phyloP scores from a whole-genome alignment of 2,888 invertebrate species.

The Hymenopus coronatus region DNA sequence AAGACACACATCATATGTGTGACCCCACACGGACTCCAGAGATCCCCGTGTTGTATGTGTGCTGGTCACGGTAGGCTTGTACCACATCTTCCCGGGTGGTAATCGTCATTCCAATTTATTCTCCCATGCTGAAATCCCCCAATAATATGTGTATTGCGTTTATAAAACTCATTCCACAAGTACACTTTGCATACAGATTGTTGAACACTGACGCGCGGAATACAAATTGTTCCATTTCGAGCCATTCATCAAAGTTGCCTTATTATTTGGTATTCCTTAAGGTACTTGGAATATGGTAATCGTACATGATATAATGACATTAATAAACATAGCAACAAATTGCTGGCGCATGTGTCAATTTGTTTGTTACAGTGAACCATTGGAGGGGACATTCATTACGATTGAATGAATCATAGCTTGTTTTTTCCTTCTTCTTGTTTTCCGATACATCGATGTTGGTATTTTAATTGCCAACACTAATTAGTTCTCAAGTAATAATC shows the following conservation, averaged over 20 bases:
- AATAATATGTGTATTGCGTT: background rate
- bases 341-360: background rate
- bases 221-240: slow-evolving; percentile 2
- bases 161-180: background rate
- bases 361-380: background rate
- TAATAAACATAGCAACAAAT: background rate
- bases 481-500: background rate
- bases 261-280: background rate
- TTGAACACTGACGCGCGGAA: background rate
- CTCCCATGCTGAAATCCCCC: background rate
- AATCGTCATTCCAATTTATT: background rate
- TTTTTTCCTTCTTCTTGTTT: background rate
- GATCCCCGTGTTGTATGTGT: background rate
- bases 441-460: background rate
- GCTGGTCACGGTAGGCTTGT: background rate
- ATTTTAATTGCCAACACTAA: background rate
- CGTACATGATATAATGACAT: slow-evolving; percentile 5
- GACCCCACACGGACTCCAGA: background rate
- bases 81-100: background rate
- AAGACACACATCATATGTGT: background rate
- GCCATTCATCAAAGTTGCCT: background rate
- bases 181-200: background rate
- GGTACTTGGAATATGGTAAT: background rate
- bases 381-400: background rate
- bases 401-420: background rate